phyloP scores from a whole-genome alignment of 2,888 invertebrate species.

The Thymelicus sylvestris region DNA sequence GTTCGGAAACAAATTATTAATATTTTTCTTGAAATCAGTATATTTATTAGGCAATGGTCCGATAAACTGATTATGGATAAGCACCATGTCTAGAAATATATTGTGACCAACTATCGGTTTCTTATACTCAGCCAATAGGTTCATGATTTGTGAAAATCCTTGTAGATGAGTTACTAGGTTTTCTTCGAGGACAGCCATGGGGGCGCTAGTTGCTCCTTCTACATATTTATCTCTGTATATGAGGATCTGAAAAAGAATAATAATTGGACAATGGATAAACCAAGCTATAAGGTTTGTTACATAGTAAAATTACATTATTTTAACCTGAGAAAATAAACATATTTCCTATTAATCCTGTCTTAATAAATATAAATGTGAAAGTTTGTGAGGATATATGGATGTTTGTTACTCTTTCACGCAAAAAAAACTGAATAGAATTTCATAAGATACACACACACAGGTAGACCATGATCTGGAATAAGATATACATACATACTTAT shows the following conservation, averaged over 20 bases:
- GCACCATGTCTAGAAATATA: constrained; percentile 87
- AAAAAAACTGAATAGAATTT: too few relatives aligned
- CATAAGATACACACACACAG: too few relatives aligned
- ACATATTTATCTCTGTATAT: constrained; percentile 70
- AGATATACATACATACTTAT: too few relatives aligned
- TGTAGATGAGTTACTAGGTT: constrained; percentile 78
- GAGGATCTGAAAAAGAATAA: constrained; percentile 63
- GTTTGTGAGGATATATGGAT: too few relatives aligned
- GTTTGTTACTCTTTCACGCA: too few relatives aligned
- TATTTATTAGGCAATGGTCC: constrained; percentile 88
- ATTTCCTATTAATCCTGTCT: too few relatives aligned
- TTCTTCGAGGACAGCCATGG: constrained; percentile 74
- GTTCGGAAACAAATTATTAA: constrained; percentile 86
- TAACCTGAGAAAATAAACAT: too few relatives aligned
- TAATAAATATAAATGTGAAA: too few relatives aligned
- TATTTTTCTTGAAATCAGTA: constrained; percentile 85
- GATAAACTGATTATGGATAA: constrained; percentile 90
- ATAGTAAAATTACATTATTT: too few relatives aligned
- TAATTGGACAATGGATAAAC: neutral
- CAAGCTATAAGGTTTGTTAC: too few relatives aligned
- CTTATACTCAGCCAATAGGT: constrained; percentile 81
- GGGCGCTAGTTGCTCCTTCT: constrained; percentile 66
- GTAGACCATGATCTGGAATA: too few relatives aligned
- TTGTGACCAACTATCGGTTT: constrained; percentile 93
- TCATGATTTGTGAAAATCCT: constrained; percentile 89